phyloP scores from a whole-genome alignment of 2,888 invertebrate genomes.

The Mantis religiosa region DNA sequence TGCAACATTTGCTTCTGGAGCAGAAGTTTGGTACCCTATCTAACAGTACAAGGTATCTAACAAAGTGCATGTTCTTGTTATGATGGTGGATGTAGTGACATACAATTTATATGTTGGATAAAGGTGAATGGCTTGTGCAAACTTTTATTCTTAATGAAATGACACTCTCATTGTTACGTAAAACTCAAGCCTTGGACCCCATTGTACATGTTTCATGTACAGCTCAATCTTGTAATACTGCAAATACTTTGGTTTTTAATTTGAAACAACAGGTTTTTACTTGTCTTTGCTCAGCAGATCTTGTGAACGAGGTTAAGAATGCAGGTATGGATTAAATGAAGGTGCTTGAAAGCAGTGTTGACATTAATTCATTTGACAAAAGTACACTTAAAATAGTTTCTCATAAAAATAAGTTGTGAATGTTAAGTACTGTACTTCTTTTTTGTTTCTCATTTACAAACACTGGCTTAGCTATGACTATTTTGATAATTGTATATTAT shows the following conservation, averaged over 20 bases:
- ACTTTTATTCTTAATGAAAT: background rate
- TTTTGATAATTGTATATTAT: background rate
- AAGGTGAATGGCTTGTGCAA: constrained; percentile 9
- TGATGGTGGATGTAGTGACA: background rate
- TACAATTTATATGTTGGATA: background rate
- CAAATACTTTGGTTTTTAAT: background rate
- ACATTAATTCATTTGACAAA: background rate
- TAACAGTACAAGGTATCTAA: background rate
- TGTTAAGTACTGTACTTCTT: background rate
- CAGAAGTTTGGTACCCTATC: background rate
- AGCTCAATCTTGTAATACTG: background rate
- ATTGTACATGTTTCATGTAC: background rate
- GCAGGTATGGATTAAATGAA: background rate
- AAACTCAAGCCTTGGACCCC: background rate
- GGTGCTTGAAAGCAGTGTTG: background rate
- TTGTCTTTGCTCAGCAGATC: background rate
- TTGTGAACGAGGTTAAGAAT: background rate
- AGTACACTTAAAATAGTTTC: background rate
- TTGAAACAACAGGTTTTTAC: background rate
- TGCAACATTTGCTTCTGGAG: background rate
- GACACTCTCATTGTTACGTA: background rate
- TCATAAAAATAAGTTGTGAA: background rate
- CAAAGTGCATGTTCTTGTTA: background rate
- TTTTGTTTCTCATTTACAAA: background rate
- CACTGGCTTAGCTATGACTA: background rate